Evolutionary conservation across 2,888 invertebrate genomes (phyloP).

Genomic region (Scaptomyza parva): DNA sequence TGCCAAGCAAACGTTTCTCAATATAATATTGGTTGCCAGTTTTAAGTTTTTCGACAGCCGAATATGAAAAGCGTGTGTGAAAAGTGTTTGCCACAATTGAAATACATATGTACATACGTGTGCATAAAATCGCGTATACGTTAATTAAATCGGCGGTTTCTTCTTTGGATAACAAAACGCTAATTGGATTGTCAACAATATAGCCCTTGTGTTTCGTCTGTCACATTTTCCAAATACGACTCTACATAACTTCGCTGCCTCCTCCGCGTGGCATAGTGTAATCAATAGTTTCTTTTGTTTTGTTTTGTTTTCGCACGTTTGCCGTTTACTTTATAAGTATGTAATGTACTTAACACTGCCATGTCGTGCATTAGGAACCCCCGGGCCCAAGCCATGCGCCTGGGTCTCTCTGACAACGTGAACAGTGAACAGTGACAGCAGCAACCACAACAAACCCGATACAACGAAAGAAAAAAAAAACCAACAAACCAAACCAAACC

Average conservation of each 20-base stretch:
- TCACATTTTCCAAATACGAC: constrained; percentile 54
- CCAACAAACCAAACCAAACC: constrained; percentile 6
- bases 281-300: constrained; percentile 67
- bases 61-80: constrained; percentile 4
- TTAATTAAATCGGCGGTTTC: constrained; percentile 28
- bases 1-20: constrained; percentile 10
- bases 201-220: constrained; percentile 36
- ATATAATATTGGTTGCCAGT: constrained; percentile 1
- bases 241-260: constrained; percentile 68
- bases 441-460: constrained; percentile 45
- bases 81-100: constrained; percentile 5
- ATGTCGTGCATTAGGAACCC: constrained; percentile 17
- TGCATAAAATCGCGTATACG: constrained; percentile 35
- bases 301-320: constrained; percentile 60
- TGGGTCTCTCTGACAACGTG: constrained; percentile 73
- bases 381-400: constrained; percentile 1
- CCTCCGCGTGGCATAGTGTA: constrained; percentile 46
- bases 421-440: constrained; percentile 31
- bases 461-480: constrained; percentile 1
- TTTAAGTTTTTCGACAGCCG: constrained; percentile 7
- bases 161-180: constrained; percentile 45
- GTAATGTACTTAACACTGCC: constrained; percentile 18
- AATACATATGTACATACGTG: background rate
- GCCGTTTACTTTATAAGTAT: constrained; percentile 27
- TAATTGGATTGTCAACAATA: constrained; percentile 77